Conservation (phyloP, 2,113 vertebrate species). For the Sebastes fasciatus region DNA sequence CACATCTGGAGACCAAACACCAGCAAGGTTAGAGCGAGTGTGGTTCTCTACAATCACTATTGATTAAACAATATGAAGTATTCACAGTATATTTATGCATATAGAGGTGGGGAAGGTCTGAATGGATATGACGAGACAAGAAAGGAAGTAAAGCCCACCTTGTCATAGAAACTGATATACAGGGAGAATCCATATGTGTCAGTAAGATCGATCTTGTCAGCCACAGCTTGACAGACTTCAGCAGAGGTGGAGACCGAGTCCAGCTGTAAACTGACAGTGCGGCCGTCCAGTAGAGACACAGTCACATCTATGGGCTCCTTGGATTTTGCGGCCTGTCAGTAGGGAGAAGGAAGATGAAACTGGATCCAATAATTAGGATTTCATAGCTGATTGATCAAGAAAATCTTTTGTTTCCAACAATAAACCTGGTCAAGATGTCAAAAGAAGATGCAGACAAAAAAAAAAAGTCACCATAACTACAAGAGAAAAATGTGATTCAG, state of each 20-base stretch:
- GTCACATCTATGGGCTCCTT: slow-evolving; percentile 84
- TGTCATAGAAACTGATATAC: slow-evolving; percentile 90
- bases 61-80: background rate
- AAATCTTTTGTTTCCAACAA: background rate
- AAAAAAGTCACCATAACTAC: background rate
- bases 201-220: slow-evolving; percentile 82
- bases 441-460: background rate
- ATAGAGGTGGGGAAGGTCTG: background rate
- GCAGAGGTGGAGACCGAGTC: slow-evolving; percentile 91
- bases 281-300: slow-evolving; percentile 85
- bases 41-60: background rate
- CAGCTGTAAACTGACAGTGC: slow-evolving; percentile 81
- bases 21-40: background rate
- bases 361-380: background rate
- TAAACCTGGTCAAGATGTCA: background rate
- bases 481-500: background rate
- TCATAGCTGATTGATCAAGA: background rate
- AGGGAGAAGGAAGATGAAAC: background rate
- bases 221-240: slow-evolving; percentile 88
- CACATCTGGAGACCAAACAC: slow-evolving; percentile 84
- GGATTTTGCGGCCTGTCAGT: slow-evolving; percentile 87
- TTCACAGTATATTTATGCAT: background rate
- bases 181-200: slow-evolving; percentile 94
- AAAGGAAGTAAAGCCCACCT: slow-evolving; percentile 80
- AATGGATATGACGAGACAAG: background rate